Conservation (phyloP, 2,113 vertebrate genomes). For the Hemiprocne comata region DNA sequence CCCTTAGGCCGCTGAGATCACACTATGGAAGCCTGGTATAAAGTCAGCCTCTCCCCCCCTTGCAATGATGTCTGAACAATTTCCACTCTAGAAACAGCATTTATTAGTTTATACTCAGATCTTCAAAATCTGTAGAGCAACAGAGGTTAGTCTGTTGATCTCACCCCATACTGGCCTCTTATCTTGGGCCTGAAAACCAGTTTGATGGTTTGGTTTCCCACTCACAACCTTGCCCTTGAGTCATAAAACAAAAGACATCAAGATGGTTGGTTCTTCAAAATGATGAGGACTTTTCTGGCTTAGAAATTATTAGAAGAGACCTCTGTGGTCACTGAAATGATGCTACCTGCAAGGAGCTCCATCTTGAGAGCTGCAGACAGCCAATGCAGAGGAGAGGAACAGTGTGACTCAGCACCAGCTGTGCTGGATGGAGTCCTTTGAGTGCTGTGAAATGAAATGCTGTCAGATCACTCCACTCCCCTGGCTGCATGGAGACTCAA, state of each 20-base stretch:
- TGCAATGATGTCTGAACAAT: neutral
- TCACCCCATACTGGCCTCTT: neutral
- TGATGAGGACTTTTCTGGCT: conserved; percentile 3
- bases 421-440: neutral
- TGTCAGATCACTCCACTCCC: neutral
- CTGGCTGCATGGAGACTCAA: neutral
- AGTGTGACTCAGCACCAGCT: neutral
- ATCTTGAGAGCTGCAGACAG: neutral
- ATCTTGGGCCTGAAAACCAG: neutral
- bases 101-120: neutral
- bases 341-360: neutral
- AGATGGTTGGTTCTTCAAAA: neutral
- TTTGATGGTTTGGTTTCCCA: neutral
- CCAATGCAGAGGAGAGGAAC: neutral
- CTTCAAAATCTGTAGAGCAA: neutral
- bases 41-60: neutral
- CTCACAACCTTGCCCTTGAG: neutral
- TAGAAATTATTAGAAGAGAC: conserved; percentile 29
- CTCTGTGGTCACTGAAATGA: conserved; percentile 25
- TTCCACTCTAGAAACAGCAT: neutral
- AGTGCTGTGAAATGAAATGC: neutral
- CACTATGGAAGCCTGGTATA: fast-evolving
- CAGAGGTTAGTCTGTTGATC: neutral
- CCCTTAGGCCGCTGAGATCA: neutral
- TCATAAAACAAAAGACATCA: conserved; percentile 20